These are phyloP conservation scores for Scelioninae gen. 2 DNA, from an alignment of 2,888 invertebrate species.

Conservation along the genomic window DNA sequence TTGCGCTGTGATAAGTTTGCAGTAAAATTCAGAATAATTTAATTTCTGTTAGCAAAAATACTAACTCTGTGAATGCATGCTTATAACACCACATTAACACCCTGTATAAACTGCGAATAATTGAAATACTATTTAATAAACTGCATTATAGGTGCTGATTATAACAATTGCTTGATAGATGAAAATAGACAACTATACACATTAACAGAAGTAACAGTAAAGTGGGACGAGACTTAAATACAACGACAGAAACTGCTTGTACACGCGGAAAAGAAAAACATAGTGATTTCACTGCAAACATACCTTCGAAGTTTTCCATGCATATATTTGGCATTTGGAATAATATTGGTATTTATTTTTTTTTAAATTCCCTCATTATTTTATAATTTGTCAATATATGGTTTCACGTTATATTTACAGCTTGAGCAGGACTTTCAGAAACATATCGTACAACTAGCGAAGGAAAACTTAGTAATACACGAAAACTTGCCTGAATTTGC, in stretches of 20 bases:
- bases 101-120: too few species aligned
- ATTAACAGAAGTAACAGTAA: conserved; percentile 1
- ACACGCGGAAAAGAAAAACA: conserved; percentile 4
- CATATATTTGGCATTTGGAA: conserved; percentile 21
- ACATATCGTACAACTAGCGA: not conserved
- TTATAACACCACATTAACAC: too few species aligned
- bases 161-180: conserved; percentile 27
- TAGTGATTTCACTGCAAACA: conserved; percentile 1
- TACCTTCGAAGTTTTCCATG: conserved; percentile 31
- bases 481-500: not conserved
- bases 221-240: conserved; percentile 5
- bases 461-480: not conserved
- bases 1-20: too few species aligned
- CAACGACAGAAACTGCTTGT: not conserved
- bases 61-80: too few species aligned
- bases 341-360: conserved; percentile 29
- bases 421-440: conserved; percentile 31
- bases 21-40: too few species aligned
- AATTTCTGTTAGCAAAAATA: too few species aligned
- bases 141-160: too few species aligned
- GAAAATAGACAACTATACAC: conserved; percentile 9
- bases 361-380: conserved; percentile 1
- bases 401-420: conserved; percentile 12
- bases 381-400: conserved; percentile 1
- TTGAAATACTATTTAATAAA: too few species aligned